Base-by-base conservation (phyloP, 2,888 invertebrate genomes). In the Entomobrya proxima region DNA sequence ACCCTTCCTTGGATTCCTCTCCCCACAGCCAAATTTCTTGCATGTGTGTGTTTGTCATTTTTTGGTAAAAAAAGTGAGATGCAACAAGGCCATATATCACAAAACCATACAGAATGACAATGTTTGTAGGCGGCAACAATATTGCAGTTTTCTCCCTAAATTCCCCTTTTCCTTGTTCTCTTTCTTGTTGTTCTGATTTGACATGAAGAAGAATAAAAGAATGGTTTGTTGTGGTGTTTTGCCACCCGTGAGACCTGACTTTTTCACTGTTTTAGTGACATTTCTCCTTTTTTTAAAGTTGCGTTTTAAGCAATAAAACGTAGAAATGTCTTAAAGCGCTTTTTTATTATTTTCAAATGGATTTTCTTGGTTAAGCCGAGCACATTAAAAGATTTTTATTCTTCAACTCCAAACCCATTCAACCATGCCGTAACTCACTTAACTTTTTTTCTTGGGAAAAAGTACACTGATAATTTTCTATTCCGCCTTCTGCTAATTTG, bases 221-320 rank as follows among this genome's bases (percentile, higher is more conserved):
- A 83, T 83, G 76, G 83, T 67, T 83, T 83, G 83, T 83, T 83
- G 82, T 82, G 50, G 76, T 83, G 83, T 76, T 76, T 76, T 76
- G 44, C 83, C 83, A 83, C 83, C 83, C 83, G 44, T 55, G 76
- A 83, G 76, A 69, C 52, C 67, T 76, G 83, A 83, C 83, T 76
- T 83, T 76, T 72, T 18, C 64, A 40, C 44, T 15, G 40, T 78
- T 72, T 80, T 72, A 80, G 40, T 72, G 80, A 72, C 69, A 58
- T 32, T n/a, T 74, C 37, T 64, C n/a, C 35, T 32, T 64, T 21
- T 37, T 64, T 9, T 64, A 24, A 18, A 40, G 44, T 69, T 47
- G 44, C 40, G n/a, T 69, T 69, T n/a, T n/a, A 44, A 69, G 27
- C 40, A 40, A 2, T 35, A 64, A 64, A 64, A 30, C 27, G 44